Conservation (phyloP, 2,113 vertebrate genomes). For the Argyrosomus japonicus region DNA sequence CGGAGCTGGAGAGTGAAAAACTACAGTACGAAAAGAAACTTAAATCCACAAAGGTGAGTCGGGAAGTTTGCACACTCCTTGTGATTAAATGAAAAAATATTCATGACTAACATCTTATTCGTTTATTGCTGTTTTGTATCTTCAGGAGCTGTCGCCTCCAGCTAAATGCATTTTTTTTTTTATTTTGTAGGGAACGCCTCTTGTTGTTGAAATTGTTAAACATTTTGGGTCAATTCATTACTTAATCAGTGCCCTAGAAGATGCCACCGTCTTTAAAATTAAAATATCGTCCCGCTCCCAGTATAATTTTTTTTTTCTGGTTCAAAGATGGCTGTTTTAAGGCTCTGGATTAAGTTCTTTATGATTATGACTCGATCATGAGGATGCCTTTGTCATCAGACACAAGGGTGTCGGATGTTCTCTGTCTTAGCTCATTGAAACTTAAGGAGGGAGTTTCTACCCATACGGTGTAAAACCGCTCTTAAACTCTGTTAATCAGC, state of each 20-base stretch:
- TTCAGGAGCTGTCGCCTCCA: background rate
- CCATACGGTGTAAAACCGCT: background rate
- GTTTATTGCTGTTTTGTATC: background rate
- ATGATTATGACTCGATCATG: background rate
- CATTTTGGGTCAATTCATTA: background rate
- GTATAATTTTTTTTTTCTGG: background rate
- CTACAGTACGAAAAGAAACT: slow-evolving; percentile 96
- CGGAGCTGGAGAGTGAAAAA: slow-evolving; percentile 93
- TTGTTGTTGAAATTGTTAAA: background rate
- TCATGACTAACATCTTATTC: background rate
- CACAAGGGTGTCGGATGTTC: background rate
- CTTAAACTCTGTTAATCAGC: background rate
- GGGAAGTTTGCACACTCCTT: background rate
- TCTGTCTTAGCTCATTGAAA: background rate
- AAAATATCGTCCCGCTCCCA: background rate
- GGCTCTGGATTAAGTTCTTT: background rate
- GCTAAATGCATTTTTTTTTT: background rate
- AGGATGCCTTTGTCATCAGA: background rate
- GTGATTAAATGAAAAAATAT: background rate
- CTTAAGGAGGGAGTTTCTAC: background rate
- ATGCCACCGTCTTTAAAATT: background rate
- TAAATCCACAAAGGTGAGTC: slow-evolving; percentile 94
- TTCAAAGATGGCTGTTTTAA: background rate
- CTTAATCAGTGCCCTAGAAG: background rate
- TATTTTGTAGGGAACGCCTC: background rate